These are phyloP conservation scores for Macaria notata DNA, from an alignment of 2,888 invertebrate genomes.

Conservation along the genomic window DNA sequence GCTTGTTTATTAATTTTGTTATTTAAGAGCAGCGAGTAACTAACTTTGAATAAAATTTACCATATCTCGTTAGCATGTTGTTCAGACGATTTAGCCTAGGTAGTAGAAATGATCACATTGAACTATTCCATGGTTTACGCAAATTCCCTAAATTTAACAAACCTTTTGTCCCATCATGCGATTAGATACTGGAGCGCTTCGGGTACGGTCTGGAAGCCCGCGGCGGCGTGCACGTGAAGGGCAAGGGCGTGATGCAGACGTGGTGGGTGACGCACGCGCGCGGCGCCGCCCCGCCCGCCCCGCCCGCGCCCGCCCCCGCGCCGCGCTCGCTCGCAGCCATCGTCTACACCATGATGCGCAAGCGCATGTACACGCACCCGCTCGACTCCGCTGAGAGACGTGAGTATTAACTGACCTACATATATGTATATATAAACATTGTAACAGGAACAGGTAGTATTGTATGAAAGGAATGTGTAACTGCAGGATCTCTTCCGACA, in stretches of 20 bases:
- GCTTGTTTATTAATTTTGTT: no score
- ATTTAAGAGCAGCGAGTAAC: no score
- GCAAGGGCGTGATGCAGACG: constrained; percentile 98
- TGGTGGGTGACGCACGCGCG: constrained; percentile 91
- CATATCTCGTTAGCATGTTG: no score
- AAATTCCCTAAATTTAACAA: no score
- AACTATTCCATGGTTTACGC: no score
- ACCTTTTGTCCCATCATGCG: not conserved
- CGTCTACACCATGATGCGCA: constrained; percentile 92
- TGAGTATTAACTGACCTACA: constrained; percentile 42
- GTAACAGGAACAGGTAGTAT: no score
- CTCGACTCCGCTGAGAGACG: constrained; percentile 47
- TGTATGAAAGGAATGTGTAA: no score
- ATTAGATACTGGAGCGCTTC: constrained; percentile 87
- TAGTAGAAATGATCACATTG: no score
- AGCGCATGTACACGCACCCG: constrained; percentile 82
- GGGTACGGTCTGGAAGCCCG: constrained; percentile 89
- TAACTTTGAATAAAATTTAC: no score
- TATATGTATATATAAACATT: no score
- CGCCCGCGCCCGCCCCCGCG: constrained; percentile 60
- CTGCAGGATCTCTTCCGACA: no score
- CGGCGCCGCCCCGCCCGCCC: constrained; percentile 66
- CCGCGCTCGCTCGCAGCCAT: constrained; percentile 90
- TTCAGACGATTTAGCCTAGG: no score
- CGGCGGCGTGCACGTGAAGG: constrained; percentile 95